Evolutionary conservation across 2,797 vertebrate species (phyloP).

Genomic region (Pseudochirops corinnae): DNA sequence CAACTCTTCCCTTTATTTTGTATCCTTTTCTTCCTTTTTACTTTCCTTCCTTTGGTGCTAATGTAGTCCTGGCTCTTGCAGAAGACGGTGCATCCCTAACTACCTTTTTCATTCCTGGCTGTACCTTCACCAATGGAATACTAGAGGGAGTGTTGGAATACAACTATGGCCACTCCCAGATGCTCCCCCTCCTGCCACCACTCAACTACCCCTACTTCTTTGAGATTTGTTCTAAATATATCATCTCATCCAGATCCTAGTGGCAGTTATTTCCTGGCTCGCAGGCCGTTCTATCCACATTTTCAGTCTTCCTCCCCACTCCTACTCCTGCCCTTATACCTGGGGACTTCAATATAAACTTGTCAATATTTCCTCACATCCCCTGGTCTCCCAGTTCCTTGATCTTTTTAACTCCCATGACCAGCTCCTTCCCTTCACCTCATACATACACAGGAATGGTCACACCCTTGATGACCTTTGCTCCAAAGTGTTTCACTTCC

Average conservation of each 20-base stretch:
- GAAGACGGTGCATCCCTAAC: too few species aligned
- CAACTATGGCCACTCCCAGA: neutral
- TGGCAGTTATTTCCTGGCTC: neutral
- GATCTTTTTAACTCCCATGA: neutral
- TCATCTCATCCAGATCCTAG: neutral
- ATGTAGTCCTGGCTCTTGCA: neutral
- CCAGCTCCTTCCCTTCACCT: neutral
- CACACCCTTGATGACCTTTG: neutral
- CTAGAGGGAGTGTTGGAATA: neutral
- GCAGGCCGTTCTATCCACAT: neutral
- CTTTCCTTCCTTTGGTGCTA: neutral
- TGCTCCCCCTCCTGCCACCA: neutral
- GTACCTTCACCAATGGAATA: neutral
- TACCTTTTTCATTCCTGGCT: too few species aligned
- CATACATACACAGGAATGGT: neutral
- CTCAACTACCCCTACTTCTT: neutral
- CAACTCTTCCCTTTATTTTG: neutral
- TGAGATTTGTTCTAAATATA: neutral
- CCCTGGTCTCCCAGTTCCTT: neutral
- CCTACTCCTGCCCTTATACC: neutral
- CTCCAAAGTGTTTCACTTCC: neutral
- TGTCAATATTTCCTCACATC: neutral
- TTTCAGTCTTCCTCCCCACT: neutral
- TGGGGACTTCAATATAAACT: neutral
- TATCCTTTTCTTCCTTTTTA: neutral